phyloP scores from a whole-genome alignment of 2,888 invertebrate genomes.

The Zele albiditarsus region DNA sequence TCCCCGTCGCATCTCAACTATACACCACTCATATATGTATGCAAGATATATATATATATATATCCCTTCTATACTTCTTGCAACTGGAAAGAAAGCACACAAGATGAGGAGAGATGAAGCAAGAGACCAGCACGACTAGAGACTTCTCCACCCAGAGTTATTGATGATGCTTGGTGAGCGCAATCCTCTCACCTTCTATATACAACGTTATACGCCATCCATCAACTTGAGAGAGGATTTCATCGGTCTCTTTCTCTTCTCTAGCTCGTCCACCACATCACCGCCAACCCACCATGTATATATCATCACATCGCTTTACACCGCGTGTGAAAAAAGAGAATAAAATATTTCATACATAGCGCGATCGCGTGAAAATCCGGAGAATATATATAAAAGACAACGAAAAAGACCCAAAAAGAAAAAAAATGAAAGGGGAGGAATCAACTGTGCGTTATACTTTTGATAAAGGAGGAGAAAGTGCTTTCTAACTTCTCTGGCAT shows the following conservation, averaged over 20 bases:
- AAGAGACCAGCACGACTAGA: conserved; percentile 26
- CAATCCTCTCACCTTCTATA: conserved; percentile 20
- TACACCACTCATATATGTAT: conserved; percentile 15
- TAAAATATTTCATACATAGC: conserved; percentile 16
- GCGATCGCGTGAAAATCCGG: conserved; percentile 23
- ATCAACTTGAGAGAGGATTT: conserved; percentile 40
- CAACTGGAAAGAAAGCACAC: conserved; percentile 38
- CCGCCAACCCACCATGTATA: not conserved
- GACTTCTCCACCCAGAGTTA: conserved; percentile 45
- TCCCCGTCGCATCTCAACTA: not conserved
- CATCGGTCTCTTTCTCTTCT: conserved; percentile 44
- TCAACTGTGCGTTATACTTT: conserved; percentile 12
- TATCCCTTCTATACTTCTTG: not conserved
- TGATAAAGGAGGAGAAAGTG: conserved; percentile 10
- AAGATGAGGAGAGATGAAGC: conserved; percentile 35
- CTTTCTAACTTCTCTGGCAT: conserved; percentile 32
- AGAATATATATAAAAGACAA: not conserved
- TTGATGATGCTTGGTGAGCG: conserved; percentile 50
- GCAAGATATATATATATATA: not conserved
- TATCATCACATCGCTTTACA: conserved; percentile 35
- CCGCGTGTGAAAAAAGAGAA: conserved; percentile 18
- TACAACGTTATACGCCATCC: conserved; percentile 36
- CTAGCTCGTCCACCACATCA: conserved; percentile 30
- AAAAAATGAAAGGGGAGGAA: not conserved
- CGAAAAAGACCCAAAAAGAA: conserved; percentile 16